Evolutionary conservation across 35 echinoderm and acorn worm genomes (phyloP).

Genomic region (Strongylocentrotus purpuratus): DNA sequence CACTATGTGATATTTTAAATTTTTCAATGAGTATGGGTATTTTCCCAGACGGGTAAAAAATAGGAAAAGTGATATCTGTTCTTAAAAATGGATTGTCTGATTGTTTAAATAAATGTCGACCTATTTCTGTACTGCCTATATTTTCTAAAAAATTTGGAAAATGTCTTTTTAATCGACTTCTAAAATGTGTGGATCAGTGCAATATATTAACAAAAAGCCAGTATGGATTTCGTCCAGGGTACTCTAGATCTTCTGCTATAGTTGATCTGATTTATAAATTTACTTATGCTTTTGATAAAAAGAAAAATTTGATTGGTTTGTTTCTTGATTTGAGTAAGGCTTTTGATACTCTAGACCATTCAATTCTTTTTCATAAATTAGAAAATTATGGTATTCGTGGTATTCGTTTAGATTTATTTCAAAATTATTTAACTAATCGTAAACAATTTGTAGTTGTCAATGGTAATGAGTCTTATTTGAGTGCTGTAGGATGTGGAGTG

Average conservation of each 20-base stretch:
- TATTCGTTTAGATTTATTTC: not conserved
- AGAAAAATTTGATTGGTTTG: not conserved
- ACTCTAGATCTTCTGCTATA: not conserved
- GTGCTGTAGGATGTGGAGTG: not conserved
- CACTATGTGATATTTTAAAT: not conserved
- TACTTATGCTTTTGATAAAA: not conserved
- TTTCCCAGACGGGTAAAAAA: not conserved
- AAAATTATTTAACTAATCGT: not conserved
- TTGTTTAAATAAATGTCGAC: not conserved
- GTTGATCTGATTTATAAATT: not conserved
- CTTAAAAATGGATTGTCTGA: not conserved
- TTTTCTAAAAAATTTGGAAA: not conserved
- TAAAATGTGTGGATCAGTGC: not conserved
- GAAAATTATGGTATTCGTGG: not conserved
- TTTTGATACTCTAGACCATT: not conserved
- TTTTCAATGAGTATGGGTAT: not conserved
- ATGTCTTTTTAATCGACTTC: not conserved
- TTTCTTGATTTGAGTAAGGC: constrained; percentile 21
- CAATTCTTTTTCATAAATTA: not conserved
- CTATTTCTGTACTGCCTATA: not conserved
- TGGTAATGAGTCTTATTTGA: not conserved
- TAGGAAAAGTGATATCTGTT: not conserved
- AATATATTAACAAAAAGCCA: not conserved
- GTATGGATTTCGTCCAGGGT: not conserved
- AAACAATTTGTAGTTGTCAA: not conserved